Conservation (phyloP, 2,888 invertebrate species). For the Xanthorhoe designata region DNA sequence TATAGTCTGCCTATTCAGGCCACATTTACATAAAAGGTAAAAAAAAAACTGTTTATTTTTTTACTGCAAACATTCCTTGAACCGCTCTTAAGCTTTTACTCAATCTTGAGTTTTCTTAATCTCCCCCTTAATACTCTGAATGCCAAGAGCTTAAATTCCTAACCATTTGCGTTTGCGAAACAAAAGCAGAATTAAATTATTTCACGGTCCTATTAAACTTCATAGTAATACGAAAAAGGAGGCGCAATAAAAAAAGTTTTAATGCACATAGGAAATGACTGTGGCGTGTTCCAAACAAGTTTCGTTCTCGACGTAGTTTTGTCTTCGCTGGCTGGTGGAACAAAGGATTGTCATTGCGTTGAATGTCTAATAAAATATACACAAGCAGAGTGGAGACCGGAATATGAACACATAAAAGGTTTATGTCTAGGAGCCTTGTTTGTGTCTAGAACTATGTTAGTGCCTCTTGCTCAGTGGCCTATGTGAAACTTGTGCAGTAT, state of each 20-base stretch:
- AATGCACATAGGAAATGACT: constrained; percentile 52
- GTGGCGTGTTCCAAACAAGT: constrained; percentile 48
- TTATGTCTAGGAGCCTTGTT: constrained; percentile 35
- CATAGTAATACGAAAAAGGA: constrained; percentile 38
- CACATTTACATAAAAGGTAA: not conserved
- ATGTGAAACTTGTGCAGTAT: constrained; percentile 6
- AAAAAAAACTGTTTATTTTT: not conserved
- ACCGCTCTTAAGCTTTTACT: constrained; percentile 1
- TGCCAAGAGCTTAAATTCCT: constrained; percentile 33
- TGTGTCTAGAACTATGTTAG: constrained; percentile 17
- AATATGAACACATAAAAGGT: constrained; percentile 40
- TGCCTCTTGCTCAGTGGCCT: constrained; percentile 2
- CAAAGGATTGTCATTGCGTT: constrained; percentile 36
- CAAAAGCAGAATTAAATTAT: constrained; percentile 37
- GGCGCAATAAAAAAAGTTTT: constrained; percentile 53
- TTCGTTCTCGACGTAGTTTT: constrained; percentile 42
- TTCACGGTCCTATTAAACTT: constrained; percentile 36
- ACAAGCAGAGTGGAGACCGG: constrained; percentile 36
- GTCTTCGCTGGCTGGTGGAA: constrained; percentile 38
- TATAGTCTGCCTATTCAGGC: not conserved
- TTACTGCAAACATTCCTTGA: constrained; percentile 8
- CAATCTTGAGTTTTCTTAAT: constrained; percentile 29
- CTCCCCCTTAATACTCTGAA: constrained; percentile 14
- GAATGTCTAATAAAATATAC: constrained; percentile 43
- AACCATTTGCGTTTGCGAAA: constrained; percentile 26